These are phyloP conservation scores for Periophthalmus magnuspinnatus DNA, from an alignment of 2,797 vertebrate species.

Conservation along the genomic window DNA sequence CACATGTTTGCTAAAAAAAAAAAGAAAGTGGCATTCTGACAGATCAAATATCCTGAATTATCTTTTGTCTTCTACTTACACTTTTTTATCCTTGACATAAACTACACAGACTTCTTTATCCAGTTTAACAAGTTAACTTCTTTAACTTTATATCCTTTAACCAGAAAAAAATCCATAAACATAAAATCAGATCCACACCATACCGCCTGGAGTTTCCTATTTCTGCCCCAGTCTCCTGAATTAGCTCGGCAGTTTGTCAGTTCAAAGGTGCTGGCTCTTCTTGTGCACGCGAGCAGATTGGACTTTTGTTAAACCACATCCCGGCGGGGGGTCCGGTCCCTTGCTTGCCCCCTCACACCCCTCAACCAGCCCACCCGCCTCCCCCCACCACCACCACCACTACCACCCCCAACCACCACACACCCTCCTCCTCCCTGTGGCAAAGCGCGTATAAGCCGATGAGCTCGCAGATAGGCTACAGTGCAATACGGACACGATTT, in stretches of 20 bases:
- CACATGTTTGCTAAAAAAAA: too few relatives aligned
- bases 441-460: conserved; percentile 73
- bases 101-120: too few relatives aligned
- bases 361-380: too few relatives aligned
- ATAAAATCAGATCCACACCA: background rate
- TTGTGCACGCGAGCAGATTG: conserved; percentile 26
- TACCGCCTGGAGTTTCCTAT: background rate
- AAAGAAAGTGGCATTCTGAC: too few relatives aligned
- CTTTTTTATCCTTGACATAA: too few relatives aligned
- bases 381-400: conserved; percentile 44
- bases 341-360: conserved; percentile 20
- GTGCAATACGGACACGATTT: conserved; percentile 82
- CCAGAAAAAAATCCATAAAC: background rate
- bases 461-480: conserved; percentile 75
- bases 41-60: too few relatives aligned
- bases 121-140: too few relatives aligned
- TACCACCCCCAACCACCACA: conserved; percentile 43
- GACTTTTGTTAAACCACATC: conserved; percentile 33
- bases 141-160: background rate
- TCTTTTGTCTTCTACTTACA: too few relatives aligned
- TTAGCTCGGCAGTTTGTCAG: conserved; percentile 9
- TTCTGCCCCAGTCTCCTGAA: conserved; percentile 15
- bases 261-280: conserved; percentile 24
- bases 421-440: conserved; percentile 63
- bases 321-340: conserved; percentile 39